phyloP scores from a whole-genome alignment of 2,113 vertebrate genomes.

The Eonycteris spelaea region DNA sequence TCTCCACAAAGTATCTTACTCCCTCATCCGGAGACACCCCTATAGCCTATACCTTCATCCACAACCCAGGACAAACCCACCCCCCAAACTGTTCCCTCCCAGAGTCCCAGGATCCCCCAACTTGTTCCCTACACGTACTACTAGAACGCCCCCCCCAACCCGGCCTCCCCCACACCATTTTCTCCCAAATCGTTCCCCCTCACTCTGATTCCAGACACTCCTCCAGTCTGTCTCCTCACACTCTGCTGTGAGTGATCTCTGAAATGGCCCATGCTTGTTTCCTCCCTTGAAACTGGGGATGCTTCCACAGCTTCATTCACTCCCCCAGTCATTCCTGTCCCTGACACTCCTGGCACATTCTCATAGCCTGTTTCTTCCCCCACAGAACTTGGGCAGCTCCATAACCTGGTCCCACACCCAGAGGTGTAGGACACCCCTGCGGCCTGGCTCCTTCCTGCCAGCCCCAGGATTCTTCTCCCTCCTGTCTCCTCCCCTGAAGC shows the following conservation, averaged over 20 bases:
- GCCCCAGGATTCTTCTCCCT: neutral
- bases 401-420: neutral
- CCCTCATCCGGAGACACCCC: neutral
- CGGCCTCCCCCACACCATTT: neutral
- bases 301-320: neutral
- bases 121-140: neutral
- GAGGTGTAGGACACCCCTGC: neutral
- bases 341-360: neutral
- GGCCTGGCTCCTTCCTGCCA: neutral
- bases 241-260: neutral
- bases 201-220: neutral
- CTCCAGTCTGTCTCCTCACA: neutral
- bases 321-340: neutral
- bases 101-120: conserved; percentile 39
- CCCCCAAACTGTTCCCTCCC: conserved; percentile 44
- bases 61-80: conserved; percentile 7
- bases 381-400: neutral
- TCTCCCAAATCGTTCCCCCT: neutral
- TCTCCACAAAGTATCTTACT: neutral
- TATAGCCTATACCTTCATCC: neutral
- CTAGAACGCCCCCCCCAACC: neutral
- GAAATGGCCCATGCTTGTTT: neutral
- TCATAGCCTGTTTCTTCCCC: neutral
- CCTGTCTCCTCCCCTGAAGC: neutral
- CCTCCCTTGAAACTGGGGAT: neutral